Base-by-base conservation (phyloP, 2,888 invertebrate genomes). In the Leptinotarsa haldemani region DNA sequence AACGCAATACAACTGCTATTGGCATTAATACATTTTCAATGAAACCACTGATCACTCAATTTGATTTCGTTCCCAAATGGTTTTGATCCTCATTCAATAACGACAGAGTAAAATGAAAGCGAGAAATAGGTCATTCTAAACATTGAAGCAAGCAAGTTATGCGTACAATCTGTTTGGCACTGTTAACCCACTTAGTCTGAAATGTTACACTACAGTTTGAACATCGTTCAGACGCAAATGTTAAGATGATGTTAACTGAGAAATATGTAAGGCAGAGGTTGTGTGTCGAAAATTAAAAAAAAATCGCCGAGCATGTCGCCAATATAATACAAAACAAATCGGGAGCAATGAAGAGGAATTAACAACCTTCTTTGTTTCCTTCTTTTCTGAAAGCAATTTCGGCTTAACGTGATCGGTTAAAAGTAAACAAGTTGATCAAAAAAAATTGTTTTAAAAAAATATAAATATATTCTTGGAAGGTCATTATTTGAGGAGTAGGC, bases 81-180 rank as follows among this genome's bases (percentile, higher is more conserved):
- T 61, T 25, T 30, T n/a, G 61, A 25, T 61, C 58, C 58, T 22
- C 12, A 25, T 15, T 58, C 58, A 58, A 58, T 58, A 58, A 58
- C 58, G 40, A 5, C 13, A 40, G 7, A 4, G 56, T 15, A 9
- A 15, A n/a, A 13, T 61, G 53, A 56, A 40, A 20, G 20, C 53
- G 22, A 13, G 12, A 61, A 61, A 61, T 61, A 61, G 61, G 61
- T 61, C 61, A 61, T n/a, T 61, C 61, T 61, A 30, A 61, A 61
- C 40, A 61, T 40, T 12, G 16, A 25, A 30, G 16, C 61, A 25
- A 30, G 16, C 61, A 61, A n/a, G 7, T 58, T 61, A 13, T 40
- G 18, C 16, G 1, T 12, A 61, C 25, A 61, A 56, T 56, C 20
- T 61, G 40, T 9, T 40, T 9, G 61, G 30, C 16, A 61, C 25